A percentile compares a stretch with the other conserved stretches of the same genome.
Evolutionary conservation across 2,888 invertebrate genomes (phyloP).

Genomic region (Lithophane socia): DNA sequence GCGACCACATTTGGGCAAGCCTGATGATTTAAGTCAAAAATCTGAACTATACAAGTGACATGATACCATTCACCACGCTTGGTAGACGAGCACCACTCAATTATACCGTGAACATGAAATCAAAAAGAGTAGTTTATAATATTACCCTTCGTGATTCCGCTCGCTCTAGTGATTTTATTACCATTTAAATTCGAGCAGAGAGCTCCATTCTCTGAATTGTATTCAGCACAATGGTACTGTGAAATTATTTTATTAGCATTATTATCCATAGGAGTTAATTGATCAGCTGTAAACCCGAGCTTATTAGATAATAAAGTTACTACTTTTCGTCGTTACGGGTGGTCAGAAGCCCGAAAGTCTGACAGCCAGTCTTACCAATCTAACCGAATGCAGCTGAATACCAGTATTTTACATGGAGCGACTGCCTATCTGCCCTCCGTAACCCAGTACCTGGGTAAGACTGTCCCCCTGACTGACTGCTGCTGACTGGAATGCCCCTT

Average conservation of each 20-base stretch:
- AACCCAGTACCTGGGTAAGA: too few species aligned
- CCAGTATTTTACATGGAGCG: too few species aligned
- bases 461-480: too few species aligned
- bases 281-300: constrained; percentile 12
- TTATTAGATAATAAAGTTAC: neutral
- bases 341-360: neutral
- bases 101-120: constrained; percentile 30
- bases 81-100: constrained; percentile 10
- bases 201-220: constrained; percentile 18
- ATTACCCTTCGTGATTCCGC: constrained; percentile 37
- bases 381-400: too few species aligned
- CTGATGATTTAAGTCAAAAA: neutral
- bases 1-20: neutral
- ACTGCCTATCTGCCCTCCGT: too few species aligned
- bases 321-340: neutral
- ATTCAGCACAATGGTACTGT: constrained; percentile 2
- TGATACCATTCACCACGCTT: constrained; percentile 20
- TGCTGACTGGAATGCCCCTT: too few species aligned
- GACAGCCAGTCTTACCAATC: neutral
- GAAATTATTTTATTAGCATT: constrained; percentile 17
- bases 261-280: constrained; percentile 15
- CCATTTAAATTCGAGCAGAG: constrained; percentile 30
- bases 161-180: constrained; percentile 47
- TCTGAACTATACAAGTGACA: neutral
- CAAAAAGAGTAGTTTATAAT: constrained; percentile 30